phyloP scores from a whole-genome alignment of 2,888 invertebrate genomes.

The Pegoplata infirma region DNA sequence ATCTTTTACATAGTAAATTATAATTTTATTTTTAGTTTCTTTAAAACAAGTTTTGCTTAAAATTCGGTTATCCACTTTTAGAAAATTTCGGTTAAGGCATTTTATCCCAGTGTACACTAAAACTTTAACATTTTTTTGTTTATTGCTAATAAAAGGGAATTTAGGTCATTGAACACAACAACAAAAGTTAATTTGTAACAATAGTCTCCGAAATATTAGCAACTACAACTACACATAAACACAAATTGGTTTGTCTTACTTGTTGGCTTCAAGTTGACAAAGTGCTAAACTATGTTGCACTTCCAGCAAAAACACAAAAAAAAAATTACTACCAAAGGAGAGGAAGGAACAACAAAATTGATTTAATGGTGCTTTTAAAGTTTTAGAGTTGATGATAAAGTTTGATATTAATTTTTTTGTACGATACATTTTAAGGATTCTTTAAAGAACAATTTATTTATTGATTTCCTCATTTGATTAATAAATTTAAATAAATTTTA shows the following conservation, averaged over 20 bases:
- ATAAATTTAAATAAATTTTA: too few species aligned
- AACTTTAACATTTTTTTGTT: not conserved
- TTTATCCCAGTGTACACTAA: too few species aligned
- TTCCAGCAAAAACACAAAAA: not conserved
- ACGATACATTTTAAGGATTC: not conserved
- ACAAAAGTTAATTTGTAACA: conserved; percentile 58
- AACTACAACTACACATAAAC: too few species aligned
- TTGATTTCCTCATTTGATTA: too few species aligned
- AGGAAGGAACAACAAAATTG: not conserved
- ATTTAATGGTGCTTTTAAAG: not conserved
- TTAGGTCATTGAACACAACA: conserved; percentile 59
- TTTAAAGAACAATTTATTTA: not conserved
- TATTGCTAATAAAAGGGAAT: conserved; percentile 49
- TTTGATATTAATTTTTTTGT: not conserved
- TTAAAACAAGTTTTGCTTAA: too few species aligned
- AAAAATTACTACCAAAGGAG: not conserved
- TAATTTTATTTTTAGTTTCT: too few species aligned
- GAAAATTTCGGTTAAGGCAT: too few species aligned
- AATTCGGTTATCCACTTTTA: too few species aligned
- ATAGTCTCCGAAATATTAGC: not conserved
- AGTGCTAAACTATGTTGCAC: conserved; percentile 57
- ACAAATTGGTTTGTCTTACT: conserved; percentile 43
- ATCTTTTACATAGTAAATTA: too few species aligned
- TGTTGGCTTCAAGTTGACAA: conserved; percentile 52
- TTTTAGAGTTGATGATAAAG: not conserved